These are phyloP conservation scores for Drosophila lowei DNA, from an alignment of 1,140 invertebrate genomes.

Conservation along the genomic window DNA sequence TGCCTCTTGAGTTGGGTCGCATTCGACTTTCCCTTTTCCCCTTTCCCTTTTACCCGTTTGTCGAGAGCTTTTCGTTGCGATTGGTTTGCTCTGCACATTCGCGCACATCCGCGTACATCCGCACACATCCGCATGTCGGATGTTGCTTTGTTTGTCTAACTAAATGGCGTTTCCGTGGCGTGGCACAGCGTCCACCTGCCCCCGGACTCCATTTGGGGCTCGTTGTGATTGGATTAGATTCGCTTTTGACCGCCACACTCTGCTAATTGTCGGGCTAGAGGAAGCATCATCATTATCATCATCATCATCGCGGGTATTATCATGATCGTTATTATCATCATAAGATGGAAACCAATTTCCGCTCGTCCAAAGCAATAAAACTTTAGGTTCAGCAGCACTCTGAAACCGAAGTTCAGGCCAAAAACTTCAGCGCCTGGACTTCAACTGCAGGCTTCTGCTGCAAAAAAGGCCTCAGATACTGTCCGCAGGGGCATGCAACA, in stretches of 20 bases:
- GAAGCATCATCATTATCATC: conserved; percentile 2
- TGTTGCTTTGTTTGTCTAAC: conserved; percentile 52
- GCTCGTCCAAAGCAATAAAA: conserved; percentile 57
- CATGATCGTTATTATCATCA: conserved; percentile 18
- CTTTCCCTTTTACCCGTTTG: conserved; percentile 12
- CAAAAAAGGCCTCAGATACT: conserved; percentile 54
- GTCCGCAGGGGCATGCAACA: conserved; percentile 70
- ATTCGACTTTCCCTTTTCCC: conserved; percentile 28
- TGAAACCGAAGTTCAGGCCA: too few relatives aligned
- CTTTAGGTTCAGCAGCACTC: conserved; percentile 25
- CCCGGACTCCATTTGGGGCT: conserved; percentile 42
- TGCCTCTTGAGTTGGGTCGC: conserved; percentile 63
- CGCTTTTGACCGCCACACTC: conserved; percentile 29
- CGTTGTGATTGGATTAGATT: conserved; percentile 66
- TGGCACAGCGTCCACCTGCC: conserved; percentile 47
- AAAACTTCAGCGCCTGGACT: conserved; percentile 4
- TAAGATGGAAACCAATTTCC: conserved; percentile 49
- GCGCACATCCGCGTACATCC: conserved; percentile 5
- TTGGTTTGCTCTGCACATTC: conserved; percentile 20
- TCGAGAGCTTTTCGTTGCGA: conserved; percentile 52
- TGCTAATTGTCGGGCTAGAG: not conserved
- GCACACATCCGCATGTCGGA: conserved; percentile 41
- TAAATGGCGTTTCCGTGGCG: conserved; percentile 49
- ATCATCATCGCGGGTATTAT: conserved; percentile 8
- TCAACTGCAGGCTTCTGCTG: conserved; percentile 33